Percentiles rank a stretch among this genome's conserved stretches.
Conservation (phyloP, 2,888 invertebrate species). For the Teinopalpus imperialis region DNA sequence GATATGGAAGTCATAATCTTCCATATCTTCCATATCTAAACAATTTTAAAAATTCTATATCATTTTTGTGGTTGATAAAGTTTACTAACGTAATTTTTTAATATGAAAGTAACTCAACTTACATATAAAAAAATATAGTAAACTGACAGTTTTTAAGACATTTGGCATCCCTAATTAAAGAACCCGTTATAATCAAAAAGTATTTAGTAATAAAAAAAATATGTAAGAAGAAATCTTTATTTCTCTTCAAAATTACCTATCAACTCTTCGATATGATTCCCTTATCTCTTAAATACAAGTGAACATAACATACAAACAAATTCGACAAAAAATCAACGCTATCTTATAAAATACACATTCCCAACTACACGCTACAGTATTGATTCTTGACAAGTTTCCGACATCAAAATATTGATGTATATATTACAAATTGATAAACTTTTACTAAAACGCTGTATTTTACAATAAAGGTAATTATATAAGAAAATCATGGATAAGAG, state of each 20-base stretch:
- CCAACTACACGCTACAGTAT: conserved; percentile 25
- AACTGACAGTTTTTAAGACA: too few relatives aligned
- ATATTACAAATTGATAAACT: too few relatives aligned
- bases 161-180: too few relatives aligned
- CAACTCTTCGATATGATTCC: conserved; percentile 75
- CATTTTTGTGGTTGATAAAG: too few relatives aligned
- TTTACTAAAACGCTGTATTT: conserved; percentile 4
- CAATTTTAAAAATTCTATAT: too few relatives aligned
- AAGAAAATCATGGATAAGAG: not conserved
- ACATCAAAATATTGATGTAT: conserved; percentile 3
- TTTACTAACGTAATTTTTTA: too few relatives aligned
- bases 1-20: too few relatives aligned
- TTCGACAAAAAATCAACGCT: conserved; percentile 27
- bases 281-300: conserved; percentile 63
- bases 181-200: too few relatives aligned
- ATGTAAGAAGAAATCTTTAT: conserved; percentile 66
- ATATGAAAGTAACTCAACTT: too few relatives aligned
- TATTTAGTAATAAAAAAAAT: conserved; percentile 40
- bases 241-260: conserved; percentile 73
- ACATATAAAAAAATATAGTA: too few relatives aligned
- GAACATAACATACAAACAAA: conserved; percentile 45
- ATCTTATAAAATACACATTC: conserved; percentile 31
- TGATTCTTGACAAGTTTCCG: conserved; percentile 3
- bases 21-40: too few relatives aligned
- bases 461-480: not conserved